These are phyloP conservation scores for Xiphias gladius DNA, from an alignment of 2,113 vertebrate species.

Conservation along the genomic window DNA sequence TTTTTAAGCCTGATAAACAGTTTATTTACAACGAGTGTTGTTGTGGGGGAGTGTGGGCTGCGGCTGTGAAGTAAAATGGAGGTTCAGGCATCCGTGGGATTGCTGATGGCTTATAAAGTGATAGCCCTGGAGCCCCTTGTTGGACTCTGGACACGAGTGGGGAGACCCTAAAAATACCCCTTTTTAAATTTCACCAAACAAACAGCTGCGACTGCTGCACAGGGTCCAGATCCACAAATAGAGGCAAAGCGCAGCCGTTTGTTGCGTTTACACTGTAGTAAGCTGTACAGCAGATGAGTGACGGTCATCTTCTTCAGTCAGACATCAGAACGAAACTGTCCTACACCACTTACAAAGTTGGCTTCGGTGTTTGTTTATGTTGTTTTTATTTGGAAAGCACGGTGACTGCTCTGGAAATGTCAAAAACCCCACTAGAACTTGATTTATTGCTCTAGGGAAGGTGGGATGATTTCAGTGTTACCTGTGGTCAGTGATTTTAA, in stretches of 20 bases:
- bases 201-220: conserved; percentile 60
- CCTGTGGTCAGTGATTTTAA: too few species aligned
- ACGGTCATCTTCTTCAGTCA: too few species aligned
- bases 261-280: conserved; percentile 3
- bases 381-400: too few species aligned
- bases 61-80: conserved; percentile 55
- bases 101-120: conserved; percentile 63
- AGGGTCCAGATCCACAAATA: conserved; percentile 6
- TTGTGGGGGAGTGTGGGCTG: conserved; percentile 6
- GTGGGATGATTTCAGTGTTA: too few species aligned
- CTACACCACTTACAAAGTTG: too few species aligned
- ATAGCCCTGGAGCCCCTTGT: conserved; percentile 51
- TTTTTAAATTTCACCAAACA: conserved; percentile 60
- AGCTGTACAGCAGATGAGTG: not conserved
- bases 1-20: not conserved
- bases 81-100: conserved; percentile 38
- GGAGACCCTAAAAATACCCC: conserved; percentile 80
- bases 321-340: too few species aligned
- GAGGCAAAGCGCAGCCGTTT: not conserved
- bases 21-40: conserved; percentile 31
- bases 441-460: too few species aligned
- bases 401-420: too few species aligned
- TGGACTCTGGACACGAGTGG: conserved; percentile 60
- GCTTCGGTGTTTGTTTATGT: too few species aligned
- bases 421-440: too few species aligned